Evolutionary conservation across 1,140 invertebrate genomes (phyloP).

Genomic region (Temnothorax curvispinosus): DNA sequence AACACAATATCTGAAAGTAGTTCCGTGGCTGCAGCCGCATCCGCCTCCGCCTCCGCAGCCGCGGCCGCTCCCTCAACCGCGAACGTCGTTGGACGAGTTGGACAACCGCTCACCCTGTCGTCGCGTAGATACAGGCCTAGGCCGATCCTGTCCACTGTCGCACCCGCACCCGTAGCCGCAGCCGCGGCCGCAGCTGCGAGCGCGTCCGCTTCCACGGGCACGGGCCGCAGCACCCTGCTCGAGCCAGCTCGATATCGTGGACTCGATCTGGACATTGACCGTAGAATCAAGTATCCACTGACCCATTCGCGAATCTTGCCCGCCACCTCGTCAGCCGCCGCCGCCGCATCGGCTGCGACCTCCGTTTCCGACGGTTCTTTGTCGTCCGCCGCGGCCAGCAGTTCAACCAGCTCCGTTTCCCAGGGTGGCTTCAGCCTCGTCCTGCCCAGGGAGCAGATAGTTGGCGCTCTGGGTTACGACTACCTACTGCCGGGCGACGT

Average conservation of each 20-base stretch:
- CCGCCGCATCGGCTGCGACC: background rate
- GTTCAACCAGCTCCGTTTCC: background rate
- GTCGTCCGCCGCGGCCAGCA: background rate
- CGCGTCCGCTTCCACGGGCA: conserved; percentile 24
- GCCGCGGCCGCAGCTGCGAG: background rate
- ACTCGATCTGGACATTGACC: background rate
- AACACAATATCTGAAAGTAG: background rate
- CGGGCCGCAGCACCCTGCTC: background rate
- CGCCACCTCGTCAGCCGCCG: background rate
- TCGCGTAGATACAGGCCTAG: background rate
- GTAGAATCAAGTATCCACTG: background rate
- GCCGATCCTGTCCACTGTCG: background rate
- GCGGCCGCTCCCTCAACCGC: background rate
- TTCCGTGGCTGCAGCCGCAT: background rate
- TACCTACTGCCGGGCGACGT: conserved; percentile 61
- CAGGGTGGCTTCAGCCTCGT: background rate
- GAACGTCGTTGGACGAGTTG: background rate
- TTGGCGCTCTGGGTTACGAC: conserved; percentile 30
- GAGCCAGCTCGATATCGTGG: background rate
- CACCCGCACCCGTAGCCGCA: background rate
- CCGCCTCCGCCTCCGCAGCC: background rate
- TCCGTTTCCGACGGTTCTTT: background rate
- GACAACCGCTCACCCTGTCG: background rate
- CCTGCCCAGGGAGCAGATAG: conserved; percentile 60
- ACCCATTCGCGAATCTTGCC: background rate